Evolutionary conservation across 2,113 vertebrate species (phyloP).

Genomic region (Chloropsis hardwickii): DNA sequence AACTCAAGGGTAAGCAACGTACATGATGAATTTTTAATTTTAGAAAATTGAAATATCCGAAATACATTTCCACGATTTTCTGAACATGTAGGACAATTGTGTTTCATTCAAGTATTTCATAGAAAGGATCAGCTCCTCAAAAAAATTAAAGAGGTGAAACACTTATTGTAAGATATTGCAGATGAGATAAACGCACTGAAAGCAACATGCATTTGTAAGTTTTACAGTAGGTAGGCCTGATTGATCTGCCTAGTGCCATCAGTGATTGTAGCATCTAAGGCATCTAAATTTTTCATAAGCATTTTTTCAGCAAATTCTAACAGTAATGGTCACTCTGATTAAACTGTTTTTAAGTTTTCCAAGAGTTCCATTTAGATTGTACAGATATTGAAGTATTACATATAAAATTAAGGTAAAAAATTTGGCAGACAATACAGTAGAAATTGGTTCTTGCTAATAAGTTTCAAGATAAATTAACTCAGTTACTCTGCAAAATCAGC

Average conservation of each 20-base stretch:
- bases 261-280: neutral
- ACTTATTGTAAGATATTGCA: neutral
- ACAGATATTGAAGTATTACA: neutral
- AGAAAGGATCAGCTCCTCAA: neutral
- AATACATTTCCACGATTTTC: neutral
- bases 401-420: neutral
- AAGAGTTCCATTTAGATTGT: neutral
- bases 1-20: neutral
- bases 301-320: neutral
- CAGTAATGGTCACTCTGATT: neutral
- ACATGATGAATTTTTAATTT: neutral
- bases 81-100: rapidly evolving
- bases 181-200: neutral
- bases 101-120: neutral
- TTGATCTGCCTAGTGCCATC: neutral
- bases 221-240: neutral
- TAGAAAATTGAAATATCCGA: neutral
- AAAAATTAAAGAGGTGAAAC: neutral
- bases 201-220: neutral
- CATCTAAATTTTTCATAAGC: neutral
- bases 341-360: neutral
- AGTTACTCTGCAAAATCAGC: neutral
- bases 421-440: neutral
- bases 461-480: neutral
- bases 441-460: neutral